Conservation (phyloP, 2,113 vertebrate species). For the Entomyzon cyanotis region DNA sequence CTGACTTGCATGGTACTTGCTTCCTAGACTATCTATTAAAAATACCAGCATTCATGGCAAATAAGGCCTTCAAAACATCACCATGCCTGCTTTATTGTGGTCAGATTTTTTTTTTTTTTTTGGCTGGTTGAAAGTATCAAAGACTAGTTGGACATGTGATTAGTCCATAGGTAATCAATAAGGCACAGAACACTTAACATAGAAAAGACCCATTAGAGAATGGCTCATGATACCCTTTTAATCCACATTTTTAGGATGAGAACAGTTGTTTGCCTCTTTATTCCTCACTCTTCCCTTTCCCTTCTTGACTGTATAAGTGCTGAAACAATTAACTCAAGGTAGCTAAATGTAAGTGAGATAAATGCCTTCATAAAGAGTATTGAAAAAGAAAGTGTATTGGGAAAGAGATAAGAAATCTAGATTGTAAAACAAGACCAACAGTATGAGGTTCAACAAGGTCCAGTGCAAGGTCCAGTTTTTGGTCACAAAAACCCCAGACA, state of each 20-base stretch:
- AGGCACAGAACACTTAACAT: background rate
- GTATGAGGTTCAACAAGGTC: background rate
- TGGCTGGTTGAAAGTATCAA: background rate
- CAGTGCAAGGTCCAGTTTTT: no score
- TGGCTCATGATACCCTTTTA: background rate
- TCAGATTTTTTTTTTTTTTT: background rate
- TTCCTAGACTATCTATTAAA: background rate
- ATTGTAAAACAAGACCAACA: background rate
- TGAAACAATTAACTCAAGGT: background rate
- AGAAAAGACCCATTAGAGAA: background rate
- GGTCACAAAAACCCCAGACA: background rate
- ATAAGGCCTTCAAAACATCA: background rate
- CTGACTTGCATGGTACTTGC: background rate
- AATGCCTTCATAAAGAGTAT: background rate
- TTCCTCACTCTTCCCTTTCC: accelerated
- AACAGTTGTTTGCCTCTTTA: background rate
- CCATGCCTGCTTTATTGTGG: background rate
- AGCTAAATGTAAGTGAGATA: background rate
- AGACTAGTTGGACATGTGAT: background rate
- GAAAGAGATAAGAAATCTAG: background rate
- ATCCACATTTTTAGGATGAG: background rate
- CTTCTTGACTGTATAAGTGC: background rate
- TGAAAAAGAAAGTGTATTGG: background rate
- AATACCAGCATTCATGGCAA: accelerated
- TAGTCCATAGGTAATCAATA: background rate